Evolutionary conservation across 2,797 vertebrate genomes (phyloP).

Genomic region (Vipera latastei): DNA sequence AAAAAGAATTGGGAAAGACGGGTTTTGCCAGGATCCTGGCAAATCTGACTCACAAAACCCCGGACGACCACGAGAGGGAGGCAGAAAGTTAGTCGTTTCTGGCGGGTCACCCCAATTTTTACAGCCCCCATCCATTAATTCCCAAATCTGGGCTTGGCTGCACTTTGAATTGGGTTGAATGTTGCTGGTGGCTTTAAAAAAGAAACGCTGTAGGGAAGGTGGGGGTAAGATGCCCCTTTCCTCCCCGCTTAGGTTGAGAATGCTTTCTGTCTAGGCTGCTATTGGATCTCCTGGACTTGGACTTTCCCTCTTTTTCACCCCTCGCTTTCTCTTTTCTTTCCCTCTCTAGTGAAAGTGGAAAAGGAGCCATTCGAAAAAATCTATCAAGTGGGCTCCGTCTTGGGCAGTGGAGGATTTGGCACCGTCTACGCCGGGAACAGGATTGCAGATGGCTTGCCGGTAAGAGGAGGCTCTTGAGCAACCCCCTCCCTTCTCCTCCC

Average conservation of each 20-base stretch:
- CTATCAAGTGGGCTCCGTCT: conserved; percentile 90
- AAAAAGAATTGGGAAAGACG: background rate
- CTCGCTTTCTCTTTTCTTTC: background rate
- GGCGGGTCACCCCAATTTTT: background rate
- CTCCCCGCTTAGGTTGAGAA: background rate
- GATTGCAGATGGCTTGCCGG: conserved; percentile 89
- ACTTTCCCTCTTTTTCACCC: background rate
- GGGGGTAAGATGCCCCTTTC: background rate
- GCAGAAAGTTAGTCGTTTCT: background rate
- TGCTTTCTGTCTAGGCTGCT: background rate
- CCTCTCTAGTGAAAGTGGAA: conserved; percentile 83
- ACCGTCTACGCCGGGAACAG: conserved; percentile 91
- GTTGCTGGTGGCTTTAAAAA: background rate
- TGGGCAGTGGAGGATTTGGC: conserved; percentile 94
- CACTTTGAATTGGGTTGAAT: too few relatives aligned
- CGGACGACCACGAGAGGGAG: background rate
- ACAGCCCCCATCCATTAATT: background rate
- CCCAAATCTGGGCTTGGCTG: background rate
- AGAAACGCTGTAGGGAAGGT: background rate
- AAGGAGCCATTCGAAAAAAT: conserved; percentile 91
- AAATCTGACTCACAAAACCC: background rate
- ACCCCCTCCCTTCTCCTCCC: background rate
- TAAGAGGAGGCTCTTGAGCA: conserved; percentile 67
- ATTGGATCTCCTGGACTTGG: background rate
- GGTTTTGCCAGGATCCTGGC: background rate